Evolutionary conservation across 2,797 vertebrate genomes (phyloP), one percentile per base, ranked within the genome.

Genomic region (Gallirallus australis): DNA sequence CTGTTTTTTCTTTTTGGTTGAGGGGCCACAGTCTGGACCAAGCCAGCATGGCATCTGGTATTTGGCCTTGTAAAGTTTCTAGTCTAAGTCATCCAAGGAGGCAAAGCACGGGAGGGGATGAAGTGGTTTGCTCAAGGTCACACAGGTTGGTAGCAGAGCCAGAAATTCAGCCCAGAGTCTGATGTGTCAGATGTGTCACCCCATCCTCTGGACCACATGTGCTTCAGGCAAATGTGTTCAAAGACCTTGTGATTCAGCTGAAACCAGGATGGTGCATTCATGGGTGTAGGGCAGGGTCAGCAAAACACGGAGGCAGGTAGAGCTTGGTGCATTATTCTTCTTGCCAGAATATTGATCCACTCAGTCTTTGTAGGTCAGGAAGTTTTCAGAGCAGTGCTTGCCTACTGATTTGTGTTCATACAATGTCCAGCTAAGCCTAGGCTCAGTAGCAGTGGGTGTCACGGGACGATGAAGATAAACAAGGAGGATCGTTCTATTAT

Each of bases 401-500:
- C 47, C 21, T 54, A 11, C 33, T 1, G 0, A 15, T n/a, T 25
- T 73, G n/a, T 28, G 23, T 73, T 53, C 1, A 1, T 25, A 3
- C 24, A 27, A 20, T 28, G 59, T 31, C 48, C 69, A 47, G 19
- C 21, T 23, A 21, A 30, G 39, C 56, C 15, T 56, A 12, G 50
- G 30, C 50, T 72, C 71, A 5, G 50, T 15, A 52, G 24, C 31
- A 23, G 1, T 18, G 59, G 35, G 23, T 42, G 14, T 35, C 28
- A 3, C 7, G 31, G 31, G 52, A 13, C 12, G 31, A 31, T 20
- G 54, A 47, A 33, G 59, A 59, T 61, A 28, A 70, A 19, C 11
- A 37, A 68, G 63, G 24, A 84, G 45, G 33, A 63, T 28, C n/a
- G 11, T 57, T n/a, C 17, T 31, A 15, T 82, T n/a, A 20, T 15